These are phyloP conservation scores for Coryphaenoides rupestris DNA, from an alignment of 2,113 vertebrate species.

Conservation along the genomic window DNA sequence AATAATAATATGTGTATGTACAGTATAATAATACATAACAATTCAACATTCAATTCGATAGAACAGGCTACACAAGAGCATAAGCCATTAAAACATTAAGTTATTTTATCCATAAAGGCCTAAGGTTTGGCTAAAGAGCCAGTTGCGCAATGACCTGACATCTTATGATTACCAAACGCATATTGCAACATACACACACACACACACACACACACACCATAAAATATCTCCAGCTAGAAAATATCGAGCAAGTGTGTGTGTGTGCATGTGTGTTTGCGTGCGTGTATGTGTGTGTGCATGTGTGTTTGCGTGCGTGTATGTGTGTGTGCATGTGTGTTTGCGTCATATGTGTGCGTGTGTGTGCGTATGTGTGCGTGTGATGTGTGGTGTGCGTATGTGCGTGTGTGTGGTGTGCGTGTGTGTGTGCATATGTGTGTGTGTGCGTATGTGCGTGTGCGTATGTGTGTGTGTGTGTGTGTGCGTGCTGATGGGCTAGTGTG, in stretches of 20 bases:
- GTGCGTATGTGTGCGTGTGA: constrained; percentile 29
- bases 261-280: background rate
- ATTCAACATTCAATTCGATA: too few relatives aligned
- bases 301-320: background rate
- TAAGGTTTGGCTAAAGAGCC: too few relatives aligned
- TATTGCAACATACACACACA: background rate
- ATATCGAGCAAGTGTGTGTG: background rate
- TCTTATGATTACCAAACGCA: too few relatives aligned
- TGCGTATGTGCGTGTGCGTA: background rate
- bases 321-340: background rate
- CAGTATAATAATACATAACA: too few relatives aligned
- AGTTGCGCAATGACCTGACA: too few relatives aligned
- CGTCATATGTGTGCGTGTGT: background rate
- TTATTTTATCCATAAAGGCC: too few relatives aligned
- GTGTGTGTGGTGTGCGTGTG: background rate
- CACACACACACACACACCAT: too few relatives aligned
- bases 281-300: background rate
- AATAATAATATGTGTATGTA: too few relatives aligned
- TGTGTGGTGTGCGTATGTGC: background rate
- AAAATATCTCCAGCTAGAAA: background rate
- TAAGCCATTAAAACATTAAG: too few relatives aligned
- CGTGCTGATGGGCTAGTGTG: constrained; percentile 28
- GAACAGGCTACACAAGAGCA: too few relatives aligned
- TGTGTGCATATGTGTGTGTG: background rate
- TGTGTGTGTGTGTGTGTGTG: background rate